Conservation (phyloP, 2,888 invertebrate genomes). For the Horisme vitalbata region DNA sequence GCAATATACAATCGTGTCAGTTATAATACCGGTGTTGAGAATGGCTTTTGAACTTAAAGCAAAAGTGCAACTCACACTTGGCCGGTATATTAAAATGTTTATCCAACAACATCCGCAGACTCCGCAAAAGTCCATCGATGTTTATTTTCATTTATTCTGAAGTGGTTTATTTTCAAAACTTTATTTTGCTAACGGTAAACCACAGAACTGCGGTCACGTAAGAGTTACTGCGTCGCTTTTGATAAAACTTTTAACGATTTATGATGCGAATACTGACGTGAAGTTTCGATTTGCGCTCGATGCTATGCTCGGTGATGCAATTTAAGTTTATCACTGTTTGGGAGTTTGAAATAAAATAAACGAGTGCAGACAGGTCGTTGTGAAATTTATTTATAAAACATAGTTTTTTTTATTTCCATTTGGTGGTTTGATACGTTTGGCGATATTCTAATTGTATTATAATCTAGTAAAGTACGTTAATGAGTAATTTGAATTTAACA, state of each 20-base stretch:
- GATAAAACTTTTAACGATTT: conserved; percentile 64
- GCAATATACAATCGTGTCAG: no score
- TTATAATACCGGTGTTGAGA: no score
- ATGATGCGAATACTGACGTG: conserved; percentile 43
- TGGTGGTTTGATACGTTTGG: no score
- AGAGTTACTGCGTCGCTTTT: conserved; percentile 41
- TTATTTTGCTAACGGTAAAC: conserved; percentile 30
- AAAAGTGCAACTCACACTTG: no score
- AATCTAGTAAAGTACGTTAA: no score
- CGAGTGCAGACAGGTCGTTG: neutral
- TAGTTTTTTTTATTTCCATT: no score
- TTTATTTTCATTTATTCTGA: conserved; percentile 12
- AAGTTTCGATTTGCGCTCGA: conserved; percentile 38
- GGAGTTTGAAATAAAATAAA: conserved; percentile 17
- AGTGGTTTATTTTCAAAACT: conserved; percentile 13
- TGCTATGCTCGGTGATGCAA: conserved; percentile 42
- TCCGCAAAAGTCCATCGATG: conserved; percentile 2
- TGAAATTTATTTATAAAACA: no score
- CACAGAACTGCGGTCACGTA: conserved; percentile 34
- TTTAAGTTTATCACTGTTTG: conserved; percentile 43
- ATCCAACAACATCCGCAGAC: neutral
- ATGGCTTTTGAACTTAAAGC: no score
- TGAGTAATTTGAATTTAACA: no score
- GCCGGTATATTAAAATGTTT: neutral
- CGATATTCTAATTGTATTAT: no score